A percentile compares a stretch with the other conserved stretches of the same genome.
phyloP scores from a whole-genome alignment of 2,797 vertebrate species.

The Huso huso region DNA sequence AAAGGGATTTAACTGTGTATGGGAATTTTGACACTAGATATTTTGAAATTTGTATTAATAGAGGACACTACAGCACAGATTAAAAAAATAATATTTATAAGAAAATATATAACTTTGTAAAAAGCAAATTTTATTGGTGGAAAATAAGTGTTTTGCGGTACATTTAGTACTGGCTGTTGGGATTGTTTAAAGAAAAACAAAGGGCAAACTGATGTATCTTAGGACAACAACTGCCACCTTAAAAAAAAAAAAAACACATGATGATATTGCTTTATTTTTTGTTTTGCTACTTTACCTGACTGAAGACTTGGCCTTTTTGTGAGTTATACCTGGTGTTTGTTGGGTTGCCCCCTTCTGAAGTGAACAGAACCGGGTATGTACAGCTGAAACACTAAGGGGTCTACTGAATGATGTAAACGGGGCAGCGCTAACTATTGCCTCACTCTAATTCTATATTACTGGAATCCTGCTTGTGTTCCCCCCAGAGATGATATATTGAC shows the following conservation, averaged over 20 bases:
- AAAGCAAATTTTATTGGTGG: slow-evolving; percentile 74
- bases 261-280: slow-evolving; percentile 16
- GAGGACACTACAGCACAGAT: slow-evolving; percentile 78
- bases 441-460: background rate
- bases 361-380: too few relatives aligned
- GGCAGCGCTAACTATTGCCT: too few relatives aligned
- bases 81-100: slow-evolving; percentile 80
- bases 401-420: too few relatives aligned
- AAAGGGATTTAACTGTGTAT: slow-evolving; percentile 37
- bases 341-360: background rate
- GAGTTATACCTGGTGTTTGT: slow-evolving; percentile 13
- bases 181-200: slow-evolving; percentile 13
- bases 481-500: too few relatives aligned
- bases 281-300: slow-evolving; percentile 15
- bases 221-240: slow-evolving; percentile 27
- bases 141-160: slow-evolving; percentile 64
- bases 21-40: slow-evolving; percentile 54
- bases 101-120: slow-evolving; percentile 40
- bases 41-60: slow-evolving; percentile 84
- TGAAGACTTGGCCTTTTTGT: slow-evolving; percentile 24
- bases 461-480: slow-evolving; percentile 10
- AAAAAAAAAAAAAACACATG: slow-evolving; percentile 14
- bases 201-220: background rate
- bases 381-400: too few relatives aligned
- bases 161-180: slow-evolving; percentile 59